phyloP scores from a whole-genome alignment of 2,113 vertebrate species.

The Aegypius monachus region DNA sequence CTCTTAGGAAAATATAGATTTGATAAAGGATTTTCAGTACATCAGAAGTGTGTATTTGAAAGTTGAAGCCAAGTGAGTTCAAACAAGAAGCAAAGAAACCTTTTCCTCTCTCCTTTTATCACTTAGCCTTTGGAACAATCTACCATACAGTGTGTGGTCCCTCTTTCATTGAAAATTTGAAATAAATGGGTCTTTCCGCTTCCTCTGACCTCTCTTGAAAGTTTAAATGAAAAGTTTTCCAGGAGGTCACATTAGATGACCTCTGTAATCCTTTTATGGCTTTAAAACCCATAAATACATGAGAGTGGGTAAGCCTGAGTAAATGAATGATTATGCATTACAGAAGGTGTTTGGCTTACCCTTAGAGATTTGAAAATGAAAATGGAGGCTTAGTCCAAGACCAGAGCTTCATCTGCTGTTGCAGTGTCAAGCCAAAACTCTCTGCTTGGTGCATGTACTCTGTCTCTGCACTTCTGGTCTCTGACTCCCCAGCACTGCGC shows the following conservation, averaged over 20 bases:
- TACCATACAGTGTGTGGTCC: background rate
- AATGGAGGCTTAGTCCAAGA: background rate
- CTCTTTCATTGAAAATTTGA: background rate
- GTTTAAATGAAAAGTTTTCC: background rate
- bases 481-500: fast-evolving
- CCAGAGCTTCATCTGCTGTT: background rate
- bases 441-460: background rate
- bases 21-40: constrained; percentile 2
- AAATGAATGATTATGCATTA: background rate
- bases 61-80: background rate
- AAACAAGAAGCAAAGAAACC: background rate
- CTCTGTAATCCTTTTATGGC: background rate
- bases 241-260: background rate
- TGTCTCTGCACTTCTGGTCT: background rate
- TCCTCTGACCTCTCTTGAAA: background rate
- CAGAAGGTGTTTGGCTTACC: background rate
- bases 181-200: background rate
- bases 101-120: background rate
- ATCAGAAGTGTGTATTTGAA: constrained; percentile 6
- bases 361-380: background rate
- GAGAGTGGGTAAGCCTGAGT: background rate
- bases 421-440: background rate
- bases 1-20: constrained; percentile 1
- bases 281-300: background rate
- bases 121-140: background rate